phyloP scores from a whole-genome alignment of 1,140 invertebrate genomes.

The Nymphalis io region DNA sequence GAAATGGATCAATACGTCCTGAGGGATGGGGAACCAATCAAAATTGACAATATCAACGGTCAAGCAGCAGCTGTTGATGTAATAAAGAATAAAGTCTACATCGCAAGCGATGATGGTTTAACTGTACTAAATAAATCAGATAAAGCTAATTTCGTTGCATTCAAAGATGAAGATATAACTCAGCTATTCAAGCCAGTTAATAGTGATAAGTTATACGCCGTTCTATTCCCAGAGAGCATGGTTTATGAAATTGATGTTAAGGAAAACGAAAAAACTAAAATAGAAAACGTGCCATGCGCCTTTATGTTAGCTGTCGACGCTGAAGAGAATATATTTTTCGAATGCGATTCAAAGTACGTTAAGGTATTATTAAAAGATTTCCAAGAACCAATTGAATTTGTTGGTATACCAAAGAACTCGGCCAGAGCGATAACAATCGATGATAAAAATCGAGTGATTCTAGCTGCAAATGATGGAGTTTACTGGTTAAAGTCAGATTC shows the following conservation, averaged over 20 bases:
- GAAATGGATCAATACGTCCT: constrained; percentile 75
- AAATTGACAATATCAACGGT: constrained; percentile 67
- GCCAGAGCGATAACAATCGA: constrained; percentile 63
- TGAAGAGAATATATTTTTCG: constrained; percentile 67
- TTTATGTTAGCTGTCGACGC: constrained; percentile 65
- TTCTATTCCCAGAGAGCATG: constrained; percentile 66
- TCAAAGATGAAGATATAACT: constrained; percentile 70
- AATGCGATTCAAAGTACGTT: constrained; percentile 73
- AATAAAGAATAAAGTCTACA: constrained; percentile 62
- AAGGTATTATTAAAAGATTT: constrained; percentile 70
- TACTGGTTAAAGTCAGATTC: constrained; percentile 64
- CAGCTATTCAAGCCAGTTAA: constrained; percentile 62
- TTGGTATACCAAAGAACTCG: constrained; percentile 66
- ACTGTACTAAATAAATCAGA: constrained; percentile 55
- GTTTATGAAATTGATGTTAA: constrained; percentile 58
- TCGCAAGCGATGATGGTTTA: constrained; percentile 66
- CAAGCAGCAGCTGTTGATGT: constrained; percentile 66
- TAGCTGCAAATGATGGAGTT: constrained; percentile 70
- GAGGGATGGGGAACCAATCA: constrained; percentile 54
- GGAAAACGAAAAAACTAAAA: constrained; percentile 60
- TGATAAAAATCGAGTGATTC: constrained; percentile 50
- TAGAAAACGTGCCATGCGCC: constrained; percentile 66
- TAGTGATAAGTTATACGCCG: constrained; percentile 60
- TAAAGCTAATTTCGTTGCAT: constrained; percentile 54
- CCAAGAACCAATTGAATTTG: constrained; percentile 69